Evolutionary conservation across 1,140 invertebrate genomes (phyloP).

Genomic region (Antheraea mylitta): DNA sequence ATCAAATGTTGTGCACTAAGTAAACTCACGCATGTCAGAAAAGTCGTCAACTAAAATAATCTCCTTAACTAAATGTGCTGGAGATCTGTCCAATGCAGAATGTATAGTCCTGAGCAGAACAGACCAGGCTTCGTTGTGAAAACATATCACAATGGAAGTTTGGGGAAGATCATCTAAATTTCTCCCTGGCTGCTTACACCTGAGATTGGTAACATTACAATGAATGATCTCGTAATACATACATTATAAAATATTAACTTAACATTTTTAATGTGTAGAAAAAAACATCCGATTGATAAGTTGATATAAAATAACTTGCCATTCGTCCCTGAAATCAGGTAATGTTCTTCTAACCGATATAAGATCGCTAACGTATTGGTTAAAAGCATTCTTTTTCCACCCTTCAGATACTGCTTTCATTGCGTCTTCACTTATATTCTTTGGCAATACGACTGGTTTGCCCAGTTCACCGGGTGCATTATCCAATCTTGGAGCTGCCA

Average conservation of each 20-base stretch:
- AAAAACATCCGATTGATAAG: no score
- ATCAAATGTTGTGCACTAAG: not conserved
- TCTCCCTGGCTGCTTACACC: no score
- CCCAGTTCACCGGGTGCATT: constrained; percentile 90
- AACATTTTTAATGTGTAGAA: no score
- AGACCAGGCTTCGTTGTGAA: constrained; percentile 97
- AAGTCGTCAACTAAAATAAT: constrained; percentile 98
- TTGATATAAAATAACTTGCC: constrained; percentile 83
- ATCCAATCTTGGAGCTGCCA: constrained; percentile 80
- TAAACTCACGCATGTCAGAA: constrained; percentile 94
- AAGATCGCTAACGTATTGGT: constrained; percentile 98
- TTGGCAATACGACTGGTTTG: constrained; percentile 90
- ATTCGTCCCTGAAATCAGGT: constrained; percentile 95
- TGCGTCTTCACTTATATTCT: constrained; percentile 89
- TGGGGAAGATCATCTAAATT: constrained; percentile 83
- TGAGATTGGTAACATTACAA: no score
- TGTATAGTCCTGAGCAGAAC: constrained; percentile 95
- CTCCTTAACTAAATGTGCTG: constrained; percentile 91
- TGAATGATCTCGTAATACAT: no score
- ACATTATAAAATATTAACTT: no score
- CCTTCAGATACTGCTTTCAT: constrained; percentile 95
- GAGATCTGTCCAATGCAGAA: constrained; percentile 94
- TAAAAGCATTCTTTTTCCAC: constrained; percentile 98
- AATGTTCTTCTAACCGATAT: constrained; percentile 96
- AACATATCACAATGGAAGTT: constrained; percentile 97